A percentile compares a stretch with the other conserved stretches of the same genome.
Conservation (phyloP, 2,113 vertebrate species). For the Pygoscelis antarcticus region DNA sequence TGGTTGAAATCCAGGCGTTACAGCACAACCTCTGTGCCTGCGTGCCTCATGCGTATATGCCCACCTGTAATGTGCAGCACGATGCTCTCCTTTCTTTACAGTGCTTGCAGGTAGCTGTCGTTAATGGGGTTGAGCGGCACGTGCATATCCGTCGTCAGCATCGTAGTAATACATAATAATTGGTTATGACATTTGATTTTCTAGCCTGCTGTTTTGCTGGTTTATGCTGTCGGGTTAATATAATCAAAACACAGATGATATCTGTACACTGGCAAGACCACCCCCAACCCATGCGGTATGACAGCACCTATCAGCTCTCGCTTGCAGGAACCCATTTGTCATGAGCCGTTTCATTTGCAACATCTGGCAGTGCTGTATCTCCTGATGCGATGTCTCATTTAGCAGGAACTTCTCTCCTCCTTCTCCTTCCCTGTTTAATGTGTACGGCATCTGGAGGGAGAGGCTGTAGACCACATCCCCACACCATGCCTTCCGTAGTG, state of each 20-base stretch:
- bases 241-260: background rate
- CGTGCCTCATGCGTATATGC: rapidly evolving
- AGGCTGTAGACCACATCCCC: background rate
- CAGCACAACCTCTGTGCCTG: background rate
- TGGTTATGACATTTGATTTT: background rate
- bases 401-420: background rate
- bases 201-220: background rate
- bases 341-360: background rate
- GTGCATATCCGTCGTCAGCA: background rate
- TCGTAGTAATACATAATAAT: rapidly evolving
- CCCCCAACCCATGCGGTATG: rapidly evolving
- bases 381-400: background rate
- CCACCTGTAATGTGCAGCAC: rapidly evolving
- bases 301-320: background rate
- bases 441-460: background rate
- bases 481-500: rapidly evolving
- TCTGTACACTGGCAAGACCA: background rate
- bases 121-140: rapidly evolving
- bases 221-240: background rate
- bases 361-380: background rate
- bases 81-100: background rate
- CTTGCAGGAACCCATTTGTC: background rate
- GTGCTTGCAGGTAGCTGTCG: background rate
- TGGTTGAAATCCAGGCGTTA: background rate
- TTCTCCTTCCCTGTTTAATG: background rate